Conservation (phyloP, 1,140 invertebrate species). For the Panonychus citri region DNA sequence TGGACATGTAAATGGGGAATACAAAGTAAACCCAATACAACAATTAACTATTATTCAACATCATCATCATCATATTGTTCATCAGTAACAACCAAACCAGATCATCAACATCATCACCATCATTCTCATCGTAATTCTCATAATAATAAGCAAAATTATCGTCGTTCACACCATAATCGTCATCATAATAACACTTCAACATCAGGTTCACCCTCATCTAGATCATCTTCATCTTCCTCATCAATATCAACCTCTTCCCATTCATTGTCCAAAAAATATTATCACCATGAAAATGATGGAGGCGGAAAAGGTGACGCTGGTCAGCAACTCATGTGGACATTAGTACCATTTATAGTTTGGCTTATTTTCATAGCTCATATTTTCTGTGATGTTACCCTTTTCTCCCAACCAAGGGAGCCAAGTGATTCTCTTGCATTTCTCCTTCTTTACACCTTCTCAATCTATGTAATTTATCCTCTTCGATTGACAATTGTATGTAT, state of each 20-base stretch:
- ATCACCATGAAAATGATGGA: too few relatives aligned
- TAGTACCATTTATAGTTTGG: slow-evolving; percentile 14
- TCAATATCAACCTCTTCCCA: slow-evolving; percentile 2
- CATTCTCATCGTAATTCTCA: too few relatives aligned
- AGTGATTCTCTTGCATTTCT: slow-evolving; percentile 43
- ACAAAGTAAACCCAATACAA: background rate
- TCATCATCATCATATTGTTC: too few relatives aligned
- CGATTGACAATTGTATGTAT: slow-evolving; percentile 36
- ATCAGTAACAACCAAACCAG: background rate
- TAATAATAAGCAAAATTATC: too few relatives aligned
- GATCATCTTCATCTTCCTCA: background rate
- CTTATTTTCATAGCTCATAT: slow-evolving; percentile 14
- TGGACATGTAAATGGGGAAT: background rate
- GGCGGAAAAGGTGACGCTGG: background rate
- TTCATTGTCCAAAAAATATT: background rate
- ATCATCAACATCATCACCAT: background rate
- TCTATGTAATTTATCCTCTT: slow-evolving; percentile 55
- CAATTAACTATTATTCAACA: background rate
- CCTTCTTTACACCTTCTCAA: slow-evolving; percentile 55
- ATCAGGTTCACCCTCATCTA: background rate
- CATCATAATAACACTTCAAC: background rate
- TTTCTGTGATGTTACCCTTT: slow-evolving; percentile 15
- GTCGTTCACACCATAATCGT: too few relatives aligned
- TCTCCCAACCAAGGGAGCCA: slow-evolving; percentile 14
- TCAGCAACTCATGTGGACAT: slow-evolving; percentile 7